phyloP scores from a whole-genome alignment of 1,140 invertebrate species.

The Glomeris maerens region DNA sequence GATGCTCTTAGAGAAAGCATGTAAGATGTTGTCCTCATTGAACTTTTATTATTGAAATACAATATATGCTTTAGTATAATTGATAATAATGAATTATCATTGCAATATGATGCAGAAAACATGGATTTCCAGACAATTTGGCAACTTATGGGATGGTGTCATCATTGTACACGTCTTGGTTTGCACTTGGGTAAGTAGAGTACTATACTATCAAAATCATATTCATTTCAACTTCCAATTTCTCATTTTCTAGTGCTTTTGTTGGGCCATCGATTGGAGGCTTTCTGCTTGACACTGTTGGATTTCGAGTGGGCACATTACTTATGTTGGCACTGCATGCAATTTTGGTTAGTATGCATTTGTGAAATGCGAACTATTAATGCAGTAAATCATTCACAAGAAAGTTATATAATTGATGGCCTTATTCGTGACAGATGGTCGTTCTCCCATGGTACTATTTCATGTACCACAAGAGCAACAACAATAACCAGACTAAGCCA shows the following conservation, averaged over 20 bases:
- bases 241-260: conserved; percentile 3
- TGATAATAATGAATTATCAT: background rate
- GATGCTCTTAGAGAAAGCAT: conserved; percentile 3
- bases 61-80: background rate
- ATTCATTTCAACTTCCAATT: background rate
- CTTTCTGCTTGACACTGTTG: conserved; percentile 3
- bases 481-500: too few species aligned
- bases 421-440: too few species aligned
- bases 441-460: too few species aligned
- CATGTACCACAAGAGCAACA: too few species aligned
- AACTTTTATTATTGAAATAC: background rate
- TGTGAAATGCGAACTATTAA: too few species aligned
- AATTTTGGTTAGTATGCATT: background rate
- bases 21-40: background rate
- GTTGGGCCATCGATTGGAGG: conserved; percentile 2
- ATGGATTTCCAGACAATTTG: conserved; percentile 6
- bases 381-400: too few species aligned
- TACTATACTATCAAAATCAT: background rate
- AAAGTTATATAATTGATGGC: too few species aligned
- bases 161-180: background rate
- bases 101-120: conserved; percentile 1
- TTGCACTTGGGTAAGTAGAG: conserved; percentile 6
- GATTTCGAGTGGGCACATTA: background rate
- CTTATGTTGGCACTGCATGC: background rate
- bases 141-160: conserved; percentile 4